Percentiles rank a stretch among this genome's conserved stretches.
Conservation (phyloP, 2,888 invertebrate species). For the Ptychoptera albimana region DNA sequence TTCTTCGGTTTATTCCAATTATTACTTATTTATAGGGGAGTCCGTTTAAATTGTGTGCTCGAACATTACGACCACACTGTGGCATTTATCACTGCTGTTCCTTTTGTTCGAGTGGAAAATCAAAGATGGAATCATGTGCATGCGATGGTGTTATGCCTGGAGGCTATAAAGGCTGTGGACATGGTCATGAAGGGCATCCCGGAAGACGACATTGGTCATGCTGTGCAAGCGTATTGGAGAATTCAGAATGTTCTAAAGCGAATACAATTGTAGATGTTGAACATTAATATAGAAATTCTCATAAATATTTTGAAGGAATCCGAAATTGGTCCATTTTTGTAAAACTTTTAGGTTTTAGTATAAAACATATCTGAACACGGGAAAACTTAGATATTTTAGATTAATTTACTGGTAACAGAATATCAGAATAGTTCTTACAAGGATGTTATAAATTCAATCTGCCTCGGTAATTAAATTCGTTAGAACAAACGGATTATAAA, state of each 20-base stretch:
- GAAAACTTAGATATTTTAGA: too few relatives aligned
- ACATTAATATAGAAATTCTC: background rate
- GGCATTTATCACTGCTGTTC: constrained; percentile 68
- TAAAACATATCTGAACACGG: too few relatives aligned
- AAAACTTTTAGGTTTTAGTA: too few relatives aligned
- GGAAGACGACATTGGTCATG: constrained; percentile 72
- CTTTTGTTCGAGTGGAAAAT: constrained; percentile 66
- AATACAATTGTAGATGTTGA: constrained; percentile 17
- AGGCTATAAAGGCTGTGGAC: constrained; percentile 59
- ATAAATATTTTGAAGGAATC: too few relatives aligned
- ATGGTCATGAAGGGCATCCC: constrained; percentile 67
- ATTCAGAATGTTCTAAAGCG: constrained; percentile 40
- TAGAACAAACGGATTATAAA: too few relatives aligned
- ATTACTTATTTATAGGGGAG: constrained; percentile 38
- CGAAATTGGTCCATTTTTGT: too few relatives aligned
- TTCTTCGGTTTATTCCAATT: too few relatives aligned
- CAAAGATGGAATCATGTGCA: constrained; percentile 48
- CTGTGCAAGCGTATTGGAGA: constrained; percentile 48
- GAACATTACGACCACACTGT: constrained; percentile 45
- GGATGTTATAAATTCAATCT: too few relatives aligned
- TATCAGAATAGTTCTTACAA: too few relatives aligned
- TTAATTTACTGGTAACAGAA: too few relatives aligned
- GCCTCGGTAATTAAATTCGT: too few relatives aligned
- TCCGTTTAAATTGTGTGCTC: constrained; percentile 47
- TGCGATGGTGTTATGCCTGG: constrained; percentile 63